Evolutionary conservation across 2,113 vertebrate species (phyloP).

Genomic region (Otus sunia): DNA sequence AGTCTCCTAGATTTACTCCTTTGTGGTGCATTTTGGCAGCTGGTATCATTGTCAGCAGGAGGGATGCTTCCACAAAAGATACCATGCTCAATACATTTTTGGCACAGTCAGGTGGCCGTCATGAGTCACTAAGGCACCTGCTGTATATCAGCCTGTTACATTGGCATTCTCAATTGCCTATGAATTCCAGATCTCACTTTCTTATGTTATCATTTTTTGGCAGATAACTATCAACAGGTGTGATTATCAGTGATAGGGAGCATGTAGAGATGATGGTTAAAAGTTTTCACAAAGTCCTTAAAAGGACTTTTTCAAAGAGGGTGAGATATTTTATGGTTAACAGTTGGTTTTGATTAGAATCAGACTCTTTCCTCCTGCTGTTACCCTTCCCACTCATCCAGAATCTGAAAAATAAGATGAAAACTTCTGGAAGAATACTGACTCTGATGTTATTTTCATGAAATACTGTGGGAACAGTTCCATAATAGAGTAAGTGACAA

Average conservation of each 20-base stretch:
- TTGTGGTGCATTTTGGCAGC: not conserved
- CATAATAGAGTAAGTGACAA: constrained; percentile 36
- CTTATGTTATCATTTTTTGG: not conserved
- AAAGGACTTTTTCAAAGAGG: not conserved
- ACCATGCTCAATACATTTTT: not conserved
- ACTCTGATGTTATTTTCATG: constrained; percentile 39
- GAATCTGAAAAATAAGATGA: constrained; percentile 46
- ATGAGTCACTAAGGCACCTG: constrained; percentile 51
- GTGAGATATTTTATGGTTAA: constrained; percentile 4
- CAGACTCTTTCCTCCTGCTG: constrained; percentile 16
- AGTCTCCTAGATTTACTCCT: not conserved
- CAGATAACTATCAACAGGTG: constrained; percentile 5
- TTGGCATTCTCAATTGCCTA: not conserved
- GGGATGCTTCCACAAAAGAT: not conserved
- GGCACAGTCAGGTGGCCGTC: not conserved
- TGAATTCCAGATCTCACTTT: constrained; percentile 15
- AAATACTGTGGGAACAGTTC: constrained; percentile 36
- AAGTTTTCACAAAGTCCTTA: not conserved
- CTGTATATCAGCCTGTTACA: constrained; percentile 24
- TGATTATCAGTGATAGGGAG: not conserved
- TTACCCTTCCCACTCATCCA: constrained; percentile 41
- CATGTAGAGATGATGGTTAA: not conserved
- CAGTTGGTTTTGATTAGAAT: constrained; percentile 30
- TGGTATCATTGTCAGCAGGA: not conserved
- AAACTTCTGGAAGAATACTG: constrained; percentile 54